Percentiles rank a stretch among this genome's conserved stretches.
phyloP scores from a whole-genome alignment of 2,888 invertebrate genomes.

The Copidosoma aretas region DNA sequence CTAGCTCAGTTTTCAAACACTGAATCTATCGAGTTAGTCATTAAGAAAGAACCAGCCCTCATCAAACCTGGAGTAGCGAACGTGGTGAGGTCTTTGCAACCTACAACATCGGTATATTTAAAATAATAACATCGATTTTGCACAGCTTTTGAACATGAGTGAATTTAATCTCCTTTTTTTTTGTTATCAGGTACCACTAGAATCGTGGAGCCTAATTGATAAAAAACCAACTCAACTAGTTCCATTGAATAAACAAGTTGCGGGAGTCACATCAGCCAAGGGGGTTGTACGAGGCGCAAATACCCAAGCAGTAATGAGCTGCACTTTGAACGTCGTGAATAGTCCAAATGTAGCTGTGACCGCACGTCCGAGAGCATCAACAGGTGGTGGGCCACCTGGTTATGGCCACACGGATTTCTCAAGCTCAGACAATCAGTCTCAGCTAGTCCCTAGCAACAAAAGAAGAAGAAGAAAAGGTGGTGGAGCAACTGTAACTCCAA shows the following conservation, averaged over 20 bases:
- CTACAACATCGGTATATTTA: conserved; percentile 3
- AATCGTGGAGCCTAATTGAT: conserved; percentile 24
- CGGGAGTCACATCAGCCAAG: conserved; percentile 13
- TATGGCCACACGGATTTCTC: too few relatives aligned
- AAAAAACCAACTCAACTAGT: conserved; percentile 42
- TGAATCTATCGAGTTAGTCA: conserved; percentile 48
- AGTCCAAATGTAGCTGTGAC: conserved; percentile 39
- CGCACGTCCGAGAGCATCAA: conserved; percentile 42
- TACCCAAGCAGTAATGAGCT: conserved; percentile 38
- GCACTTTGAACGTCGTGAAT: conserved; percentile 43
- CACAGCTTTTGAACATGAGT: not conserved
- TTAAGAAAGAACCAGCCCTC: conserved; percentile 48
- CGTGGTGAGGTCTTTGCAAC: too few relatives aligned
- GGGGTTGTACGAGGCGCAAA: conserved; percentile 36
- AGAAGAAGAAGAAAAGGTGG: too few relatives aligned
- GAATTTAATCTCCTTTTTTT: not conserved
- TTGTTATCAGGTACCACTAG: conserved; percentile 13
- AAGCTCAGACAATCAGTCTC: too few relatives aligned
- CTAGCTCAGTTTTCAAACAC: conserved; percentile 35
- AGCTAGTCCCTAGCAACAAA: too few relatives aligned
- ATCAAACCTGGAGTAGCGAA: conserved; percentile 32
- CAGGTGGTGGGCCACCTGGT: conserved; percentile 28
- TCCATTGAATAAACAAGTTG: conserved; percentile 44
- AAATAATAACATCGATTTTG: not conserved
- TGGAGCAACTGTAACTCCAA: conserved; percentile 42